Evolutionary conservation across 2,797 vertebrate species (phyloP).

Genomic region (Anabas testudineus): DNA sequence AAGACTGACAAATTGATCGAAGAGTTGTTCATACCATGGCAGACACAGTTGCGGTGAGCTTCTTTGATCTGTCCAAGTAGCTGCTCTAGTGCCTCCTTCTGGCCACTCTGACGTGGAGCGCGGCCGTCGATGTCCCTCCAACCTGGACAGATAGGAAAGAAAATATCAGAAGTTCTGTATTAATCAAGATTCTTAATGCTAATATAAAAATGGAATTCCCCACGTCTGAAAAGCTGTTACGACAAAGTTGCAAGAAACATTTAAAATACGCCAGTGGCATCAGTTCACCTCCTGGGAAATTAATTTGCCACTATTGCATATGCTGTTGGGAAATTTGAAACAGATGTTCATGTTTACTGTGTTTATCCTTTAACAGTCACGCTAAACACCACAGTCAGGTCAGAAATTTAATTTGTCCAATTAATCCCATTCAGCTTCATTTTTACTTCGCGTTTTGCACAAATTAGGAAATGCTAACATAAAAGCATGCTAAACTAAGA

Average conservation of each 20-base stretch:
- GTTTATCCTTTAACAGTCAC: too few species aligned
- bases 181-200: not conserved
- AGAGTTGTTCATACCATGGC: slow-evolving; percentile 86
- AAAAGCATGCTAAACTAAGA: too few species aligned
- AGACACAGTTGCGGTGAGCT: slow-evolving; percentile 88
- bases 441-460: too few species aligned
- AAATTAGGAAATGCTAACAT: too few species aligned
- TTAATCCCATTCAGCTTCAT: too few species aligned
- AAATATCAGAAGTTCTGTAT: not conserved
- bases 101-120: slow-evolving; percentile 84
- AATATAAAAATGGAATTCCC: not conserved
- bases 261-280: not conserved
- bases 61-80: slow-evolving; percentile 90
- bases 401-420: too few species aligned
- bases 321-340: too few species aligned
- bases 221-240: not conserved
- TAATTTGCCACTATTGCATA: too few species aligned
- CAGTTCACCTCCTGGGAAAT: too few species aligned
- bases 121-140: slow-evolving; percentile 90
- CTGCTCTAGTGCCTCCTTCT: slow-evolving; percentile 89
- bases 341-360: too few species aligned
- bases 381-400: too few species aligned
- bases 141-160: slow-evolving; percentile 73
- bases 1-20: slow-evolving; percentile 23
- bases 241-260: not conserved